These are phyloP conservation scores for Drosophila fulvimacula DNA, from an alignment of 2,888 invertebrate species.

Conservation along the genomic window DNA sequence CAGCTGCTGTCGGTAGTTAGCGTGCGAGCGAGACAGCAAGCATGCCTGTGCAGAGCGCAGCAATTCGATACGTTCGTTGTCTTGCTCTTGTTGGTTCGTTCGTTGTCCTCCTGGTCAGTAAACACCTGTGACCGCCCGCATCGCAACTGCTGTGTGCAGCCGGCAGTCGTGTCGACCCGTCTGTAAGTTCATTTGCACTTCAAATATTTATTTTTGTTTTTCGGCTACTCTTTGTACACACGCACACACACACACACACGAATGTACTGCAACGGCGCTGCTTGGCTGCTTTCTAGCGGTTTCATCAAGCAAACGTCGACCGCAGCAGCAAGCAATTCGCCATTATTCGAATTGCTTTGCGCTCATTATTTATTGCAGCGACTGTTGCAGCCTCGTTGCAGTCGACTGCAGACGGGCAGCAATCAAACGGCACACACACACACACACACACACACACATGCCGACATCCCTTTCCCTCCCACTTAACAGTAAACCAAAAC, in stretches of 20 bases:
- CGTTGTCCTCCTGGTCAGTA: constrained; percentile 29
- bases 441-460: constrained; percentile 3
- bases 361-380: constrained; percentile 71
- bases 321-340: constrained; percentile 55
- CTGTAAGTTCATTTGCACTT: constrained; percentile 56
- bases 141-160: constrained; percentile 37
- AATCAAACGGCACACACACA: constrained; percentile 46
- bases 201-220: constrained; percentile 22
- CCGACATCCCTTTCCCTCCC: neutral
- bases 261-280: constrained; percentile 46
- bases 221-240: constrained; percentile 37
- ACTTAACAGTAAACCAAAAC: constrained; percentile 3
- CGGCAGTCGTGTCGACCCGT: constrained; percentile 20
- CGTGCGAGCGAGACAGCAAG: neutral
- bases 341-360: constrained; percentile 74
- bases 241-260: neutral
- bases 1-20: constrained; percentile 40
- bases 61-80: constrained; percentile 39
- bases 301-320: constrained; percentile 31
- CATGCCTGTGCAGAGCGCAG: constrained; percentile 5
- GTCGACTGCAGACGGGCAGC: constrained; percentile 56
- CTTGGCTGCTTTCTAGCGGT: constrained; percentile 74
- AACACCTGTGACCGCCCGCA: constrained; percentile 79
- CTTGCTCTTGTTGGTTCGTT: constrained; percentile 8
- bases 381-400: constrained; percentile 62